phyloP scores from a whole-genome alignment of 2,888 invertebrate genomes.

The Trimorus sp. region DNA sequence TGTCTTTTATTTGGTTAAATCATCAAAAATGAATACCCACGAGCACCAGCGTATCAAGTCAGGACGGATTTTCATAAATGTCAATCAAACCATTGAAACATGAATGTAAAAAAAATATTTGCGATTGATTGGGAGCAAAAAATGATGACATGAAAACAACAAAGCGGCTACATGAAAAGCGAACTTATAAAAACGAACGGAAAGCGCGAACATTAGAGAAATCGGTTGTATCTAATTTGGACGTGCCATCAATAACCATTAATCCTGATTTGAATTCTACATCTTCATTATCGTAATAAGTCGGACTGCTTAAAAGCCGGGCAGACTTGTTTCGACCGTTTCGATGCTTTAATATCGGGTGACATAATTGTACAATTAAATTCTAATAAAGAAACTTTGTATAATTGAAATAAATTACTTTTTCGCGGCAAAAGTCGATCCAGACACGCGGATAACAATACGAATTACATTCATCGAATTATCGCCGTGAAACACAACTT shows the following conservation, averaged over 20 bases:
- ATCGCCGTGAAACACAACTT: slow-evolving; percentile 31
- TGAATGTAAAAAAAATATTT: slow-evolving; percentile 16
- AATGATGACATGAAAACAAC: too few relatives aligned
- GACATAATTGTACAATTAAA: slow-evolving; percentile 47
- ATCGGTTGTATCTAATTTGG: neutral
- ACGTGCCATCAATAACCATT: slow-evolving; percentile 25
- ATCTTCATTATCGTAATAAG: slow-evolving; percentile 18
- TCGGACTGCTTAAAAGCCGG: neutral
- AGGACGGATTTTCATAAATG: slow-evolving; percentile 34
- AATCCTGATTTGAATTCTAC: slow-evolving; percentile 18
- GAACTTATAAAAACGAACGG: neutral
- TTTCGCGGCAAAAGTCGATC: slow-evolving; percentile 32
- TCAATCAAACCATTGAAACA: slow-evolving; percentile 35
- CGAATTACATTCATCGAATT: slow-evolving; percentile 45
- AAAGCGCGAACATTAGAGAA: neutral
- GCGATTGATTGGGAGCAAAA: slow-evolving; percentile 9
- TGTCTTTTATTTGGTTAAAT: slow-evolving; percentile 52
- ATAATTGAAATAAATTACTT: slow-evolving; percentile 59
- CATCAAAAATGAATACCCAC: slow-evolving; percentile 37
- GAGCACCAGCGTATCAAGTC: slow-evolving; percentile 32
- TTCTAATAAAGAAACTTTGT: slow-evolving; percentile 45
- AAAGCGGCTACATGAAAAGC: too few relatives aligned
- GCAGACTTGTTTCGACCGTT: slow-evolving; percentile 31
- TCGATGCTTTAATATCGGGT: slow-evolving; percentile 13
- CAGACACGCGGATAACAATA: slow-evolving; percentile 18